These are phyloP conservation scores for Lophius piscatorius DNA, from an alignment of 2,113 vertebrate genomes.

Conservation along the genomic window DNA sequence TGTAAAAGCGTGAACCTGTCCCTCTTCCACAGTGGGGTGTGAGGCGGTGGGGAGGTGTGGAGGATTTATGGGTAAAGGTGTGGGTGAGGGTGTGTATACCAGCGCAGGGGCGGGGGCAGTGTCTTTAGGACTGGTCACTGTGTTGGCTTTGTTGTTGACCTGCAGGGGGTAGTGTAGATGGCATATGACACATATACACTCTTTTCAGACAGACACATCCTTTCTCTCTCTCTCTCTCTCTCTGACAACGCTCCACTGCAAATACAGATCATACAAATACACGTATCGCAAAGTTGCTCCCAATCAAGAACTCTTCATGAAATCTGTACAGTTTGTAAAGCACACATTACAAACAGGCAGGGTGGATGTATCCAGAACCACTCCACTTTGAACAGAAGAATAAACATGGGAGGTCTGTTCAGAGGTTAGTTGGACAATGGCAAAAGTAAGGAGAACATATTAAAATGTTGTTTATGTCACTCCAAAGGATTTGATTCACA, in stretches of 20 bases:
- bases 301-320: too few relatives aligned
- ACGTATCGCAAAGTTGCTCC: conserved; percentile 20
- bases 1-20: conserved; percentile 59
- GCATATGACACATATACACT: conserved; percentile 62
- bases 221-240: conserved; percentile 6
- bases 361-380: too few relatives aligned
- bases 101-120: conserved; percentile 94
- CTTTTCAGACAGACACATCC: conserved; percentile 38
- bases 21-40: conserved; percentile 43
- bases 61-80: conserved; percentile 48
- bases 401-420: too few relatives aligned
- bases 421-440: too few relatives aligned
- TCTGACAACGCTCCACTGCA: conserved; percentile 2
- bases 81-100: conserved; percentile 85
- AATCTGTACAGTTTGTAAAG: too few relatives aligned
- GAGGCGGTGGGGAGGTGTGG: conserved; percentile 28
- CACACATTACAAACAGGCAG: too few relatives aligned
- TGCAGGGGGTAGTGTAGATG: conserved; percentile 83
- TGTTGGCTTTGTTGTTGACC: conserved; percentile 99
- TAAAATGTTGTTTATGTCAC: too few relatives aligned
- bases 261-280: conserved; percentile 17
- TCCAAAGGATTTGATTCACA: too few relatives aligned
- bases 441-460: too few relatives aligned
- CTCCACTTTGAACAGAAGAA: too few relatives aligned
- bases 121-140: conserved; percentile 99